phyloP scores from a whole-genome alignment of 2,888 invertebrate species.

The Drosophila leonis region DNA sequence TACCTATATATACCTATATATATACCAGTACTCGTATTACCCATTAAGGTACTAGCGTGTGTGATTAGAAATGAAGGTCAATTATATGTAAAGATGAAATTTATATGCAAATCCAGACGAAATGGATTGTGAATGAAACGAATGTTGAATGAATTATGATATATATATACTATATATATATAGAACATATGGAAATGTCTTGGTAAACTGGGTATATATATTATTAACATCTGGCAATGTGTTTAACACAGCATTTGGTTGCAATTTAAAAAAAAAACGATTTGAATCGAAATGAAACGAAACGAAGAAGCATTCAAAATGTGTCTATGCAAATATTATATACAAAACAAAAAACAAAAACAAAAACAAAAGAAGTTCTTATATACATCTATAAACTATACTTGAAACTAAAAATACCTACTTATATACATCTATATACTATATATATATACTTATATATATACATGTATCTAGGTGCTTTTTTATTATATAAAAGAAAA shows the following conservation, averaged over 20 bases:
- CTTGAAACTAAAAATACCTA: conserved; percentile 39
- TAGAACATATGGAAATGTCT: conserved; percentile 14
- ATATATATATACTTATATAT: conserved; percentile 39
- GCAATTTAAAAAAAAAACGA: conserved; percentile 32
- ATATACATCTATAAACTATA: conserved; percentile 36
- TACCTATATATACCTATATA: conserved; percentile 10
- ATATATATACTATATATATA: conserved; percentile 3
- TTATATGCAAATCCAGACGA: conserved; percentile 58
- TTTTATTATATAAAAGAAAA: conserved; percentile 24
- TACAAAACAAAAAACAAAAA: conserved; percentile 33
- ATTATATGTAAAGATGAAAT: conserved; percentile 75
- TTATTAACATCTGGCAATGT: conserved; percentile 44
- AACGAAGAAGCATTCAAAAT: conserved; percentile 76
- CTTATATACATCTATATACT: conserved; percentile 45
- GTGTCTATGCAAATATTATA: conserved; percentile 70
- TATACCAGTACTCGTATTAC: conserved; percentile 42
- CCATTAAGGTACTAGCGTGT: conserved; percentile 69
- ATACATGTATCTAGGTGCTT: conserved; percentile 60
- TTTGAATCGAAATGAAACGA: conserved; percentile 62
- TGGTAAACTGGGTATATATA: conserved; percentile 27
- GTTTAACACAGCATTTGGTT: conserved; percentile 59
- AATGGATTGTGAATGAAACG: conserved; percentile 9
- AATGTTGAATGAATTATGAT: conserved; percentile 19
- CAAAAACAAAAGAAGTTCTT: conserved; percentile 15
- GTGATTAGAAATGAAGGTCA: conserved; percentile 82